Evolutionary conservation across 2,797 vertebrate genomes (phyloP), one percentile per base, ranked within the genome.

Genomic region (Falco cherrug): DNA sequence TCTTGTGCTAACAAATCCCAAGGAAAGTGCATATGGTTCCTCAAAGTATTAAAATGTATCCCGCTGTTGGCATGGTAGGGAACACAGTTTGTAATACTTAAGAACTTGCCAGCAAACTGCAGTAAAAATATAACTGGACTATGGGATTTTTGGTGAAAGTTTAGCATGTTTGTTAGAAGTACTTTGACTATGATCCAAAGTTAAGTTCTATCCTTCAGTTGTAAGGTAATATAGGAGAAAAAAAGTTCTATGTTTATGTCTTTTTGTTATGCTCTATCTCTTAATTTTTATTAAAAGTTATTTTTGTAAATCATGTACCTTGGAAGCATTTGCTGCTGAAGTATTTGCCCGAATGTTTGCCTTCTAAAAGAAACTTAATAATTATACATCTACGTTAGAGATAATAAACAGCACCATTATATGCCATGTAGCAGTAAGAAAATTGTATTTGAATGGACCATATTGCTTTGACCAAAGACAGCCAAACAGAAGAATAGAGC

Each of bases 31-130:
- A 96, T 75, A 91, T 95, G 90, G 56, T 93, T 97, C 88, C 84
- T 90, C 16, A 8, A 19, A 87, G 74, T 89, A 96, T 93, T 97
- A 94, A 97, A 97, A 92, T 68, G 67, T 90, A 89, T 91, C 75
- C 82, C 2, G 5, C 64, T 95, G 68, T 76, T 95, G 91, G 88
- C 61, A 50, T 91, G 69, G 64, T 75, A 59, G 47, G 74, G 71
- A 85, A 48, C 78, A 63, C 48, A 92, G 84, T 94, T 87, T 92
- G 60, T 88, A 83, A 83, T 92, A 47, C 57, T 95, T 9, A 3
- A 84, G 45, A 95, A 64, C 37, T 95, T 97, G 76, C 64, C 91
- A 93, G 63, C 65, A 69, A 76, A 59, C 50, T 89, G 39, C 53
- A 59, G 81, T 75, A 78, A 94, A 96, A 89, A 92, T 95, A 25